Conservation (phyloP, 2,113 vertebrate species). For the Propithecus coquereli region DNA sequence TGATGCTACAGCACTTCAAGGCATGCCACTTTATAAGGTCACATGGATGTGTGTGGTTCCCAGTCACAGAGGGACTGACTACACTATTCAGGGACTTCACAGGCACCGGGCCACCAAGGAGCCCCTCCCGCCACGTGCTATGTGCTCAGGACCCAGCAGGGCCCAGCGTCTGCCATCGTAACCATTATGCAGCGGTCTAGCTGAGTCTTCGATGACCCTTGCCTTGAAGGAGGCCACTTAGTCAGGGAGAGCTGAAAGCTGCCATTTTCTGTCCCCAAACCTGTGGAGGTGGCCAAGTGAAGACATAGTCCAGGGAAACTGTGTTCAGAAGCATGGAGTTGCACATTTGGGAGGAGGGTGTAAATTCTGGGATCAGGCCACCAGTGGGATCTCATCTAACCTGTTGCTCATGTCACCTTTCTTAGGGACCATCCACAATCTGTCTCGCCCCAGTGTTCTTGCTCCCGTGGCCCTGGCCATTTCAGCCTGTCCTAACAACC, state of each 20-base stretch:
- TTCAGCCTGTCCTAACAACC: neutral
- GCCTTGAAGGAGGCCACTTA: neutral
- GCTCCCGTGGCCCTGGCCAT: accelerated
- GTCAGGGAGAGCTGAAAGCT: no score
- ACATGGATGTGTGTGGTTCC: accelerated
- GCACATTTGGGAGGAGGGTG: no score
- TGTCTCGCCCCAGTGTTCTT: neutral
- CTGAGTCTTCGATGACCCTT: neutral
- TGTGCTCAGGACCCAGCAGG: neutral
- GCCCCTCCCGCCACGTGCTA: no score
- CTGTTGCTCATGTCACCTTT: neutral
- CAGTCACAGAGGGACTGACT: neutral
- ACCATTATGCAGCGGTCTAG: neutral
- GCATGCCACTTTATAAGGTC: neutral
- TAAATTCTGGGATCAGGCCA: neutral
- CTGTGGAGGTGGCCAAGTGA: neutral
- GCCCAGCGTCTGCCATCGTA: accelerated
- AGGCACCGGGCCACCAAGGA: neutral
- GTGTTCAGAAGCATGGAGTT: neutral
- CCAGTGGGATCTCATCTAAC: accelerated
- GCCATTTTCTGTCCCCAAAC: no score
- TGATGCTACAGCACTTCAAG: neutral
- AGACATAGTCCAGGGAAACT: neutral
- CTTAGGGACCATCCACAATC: accelerated
- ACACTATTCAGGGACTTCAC: neutral